Evolutionary conservation across 2,113 vertebrate genomes (phyloP), one percentile per base, ranked within the genome.

Genomic region (Osmerus mordax): DNA sequence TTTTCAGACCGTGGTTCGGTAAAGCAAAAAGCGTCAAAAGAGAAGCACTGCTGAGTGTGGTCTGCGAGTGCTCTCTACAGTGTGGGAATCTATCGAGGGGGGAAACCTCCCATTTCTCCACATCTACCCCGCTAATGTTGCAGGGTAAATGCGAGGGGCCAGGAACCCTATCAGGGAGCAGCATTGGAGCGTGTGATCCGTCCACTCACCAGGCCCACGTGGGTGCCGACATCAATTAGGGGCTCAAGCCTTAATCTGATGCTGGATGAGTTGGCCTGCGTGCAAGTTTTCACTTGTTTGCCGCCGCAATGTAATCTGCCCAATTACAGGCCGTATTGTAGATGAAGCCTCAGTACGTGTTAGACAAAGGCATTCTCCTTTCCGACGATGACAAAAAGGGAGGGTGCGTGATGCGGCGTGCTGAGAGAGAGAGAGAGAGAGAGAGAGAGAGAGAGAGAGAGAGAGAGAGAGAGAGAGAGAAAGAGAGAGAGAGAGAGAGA

Each of bases 141-240:
- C 64, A 72, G 32, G 11, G 68, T 63, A 75, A 86, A 86, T 83
- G 70, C 81, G 77, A 83, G 77, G 70, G 70, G 70, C 67, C 80
- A 81, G 78, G 63, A 87, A 84, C 87, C 69, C 73, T 61, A 78
- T 87, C 78, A 81, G 75, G 70, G 66, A 69, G 70, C 77, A 71
- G 71, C 79, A 70, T 79, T 79, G 70, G 66, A 78, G 73, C 14
- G 61, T 66, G 77, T 64, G 58, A 87, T 79, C 75, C 75, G 54
- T 87, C 81, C 74, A 84, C 76, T 75, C 75, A 78, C 67, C 28
- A 83, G 68, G 67, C n/a, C 68, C 54, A 65, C 61, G 25, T 60
- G 72, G 72, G 62, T 68, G 79, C 87, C 81, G 70, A 73, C 75
- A 81, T 70, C 56, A 76, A 82, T 88, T 76, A 82, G 67, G 72